These are phyloP conservation scores for Eumaeus atala DNA, from an alignment of 1,140 invertebrate genomes.

Conservation along the genomic window DNA sequence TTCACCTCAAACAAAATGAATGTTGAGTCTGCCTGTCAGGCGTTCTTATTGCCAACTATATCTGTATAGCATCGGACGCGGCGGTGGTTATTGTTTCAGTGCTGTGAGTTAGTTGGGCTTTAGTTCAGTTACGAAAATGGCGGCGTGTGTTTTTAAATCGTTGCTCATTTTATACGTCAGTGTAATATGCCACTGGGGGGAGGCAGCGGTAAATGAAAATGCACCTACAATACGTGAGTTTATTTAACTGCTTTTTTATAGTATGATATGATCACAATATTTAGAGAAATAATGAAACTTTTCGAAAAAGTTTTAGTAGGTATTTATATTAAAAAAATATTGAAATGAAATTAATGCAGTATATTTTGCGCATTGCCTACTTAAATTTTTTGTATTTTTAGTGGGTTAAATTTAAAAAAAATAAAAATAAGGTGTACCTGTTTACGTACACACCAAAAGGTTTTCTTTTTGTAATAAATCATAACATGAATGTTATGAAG, in stretches of 20 bases:
- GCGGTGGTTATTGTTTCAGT: constrained; percentile 23
- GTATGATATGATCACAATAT: constrained; percentile 6
- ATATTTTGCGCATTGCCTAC: too few relatives aligned
- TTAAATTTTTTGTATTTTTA: too few relatives aligned
- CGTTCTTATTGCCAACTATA: constrained; percentile 42
- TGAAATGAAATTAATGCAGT: too few relatives aligned
- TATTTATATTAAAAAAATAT: too few relatives aligned
- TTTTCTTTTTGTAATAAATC: too few relatives aligned
- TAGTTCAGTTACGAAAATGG: constrained; percentile 48
- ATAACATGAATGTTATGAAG: too few relatives aligned
- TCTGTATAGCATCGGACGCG: constrained; percentile 47
- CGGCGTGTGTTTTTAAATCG: constrained; percentile 36
- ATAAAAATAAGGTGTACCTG: too few relatives aligned
- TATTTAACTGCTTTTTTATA: constrained; percentile 14
- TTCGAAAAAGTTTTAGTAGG: too few relatives aligned
- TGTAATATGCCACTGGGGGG: constrained; percentile 43
- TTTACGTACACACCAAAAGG: too few relatives aligned
- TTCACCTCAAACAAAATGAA: constrained; percentile 67
- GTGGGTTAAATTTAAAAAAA: too few relatives aligned
- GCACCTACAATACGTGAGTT: constrained; percentile 48
- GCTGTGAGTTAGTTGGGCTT: not conserved
- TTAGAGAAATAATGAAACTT: not conserved
- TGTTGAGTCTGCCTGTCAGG: constrained; percentile 40
- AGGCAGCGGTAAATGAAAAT: constrained; percentile 50
- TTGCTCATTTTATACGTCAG: constrained; percentile 46